Evolutionary conservation across 2,888 invertebrate genomes (phyloP), one percentile per base, ranked within the genome.

Genomic region (Microdon myrmicae): DNA sequence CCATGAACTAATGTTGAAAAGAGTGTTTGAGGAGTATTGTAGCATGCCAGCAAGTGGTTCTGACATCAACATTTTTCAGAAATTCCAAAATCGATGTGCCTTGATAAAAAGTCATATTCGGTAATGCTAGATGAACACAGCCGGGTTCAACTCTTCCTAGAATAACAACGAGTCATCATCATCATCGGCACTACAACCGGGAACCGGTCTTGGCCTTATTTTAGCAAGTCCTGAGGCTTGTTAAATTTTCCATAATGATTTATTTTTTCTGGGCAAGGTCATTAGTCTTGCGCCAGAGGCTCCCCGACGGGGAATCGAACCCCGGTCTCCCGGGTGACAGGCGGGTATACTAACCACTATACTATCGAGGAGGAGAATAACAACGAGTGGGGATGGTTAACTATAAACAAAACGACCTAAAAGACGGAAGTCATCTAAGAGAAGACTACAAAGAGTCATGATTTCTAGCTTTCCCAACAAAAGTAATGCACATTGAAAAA

Each of bases 1-100:
- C 4, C 19, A 29, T 32, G 39, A 45, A 31, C 17, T 47, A 12
- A 38, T 38, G 14, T 29, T 26, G 6, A 48, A 14, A 23, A 13
- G 25, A 26, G 9, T 26, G 9, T 26, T 26, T 26, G 26, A 26
- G 26, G 26, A 25, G 26, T 26, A 12, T 26, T 26, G 26, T 26
- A 26, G 26, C 26, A 26, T 6, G 12, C 26, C 25, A 25, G 8
- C 25, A 25, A 25, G 20, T 20, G 37, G 37, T 37, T 23, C 38
- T 38, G 38, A 38, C 13, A 38, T 38, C 14, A 10, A 38, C n/a
- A 23, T 38, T 38, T 38, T 38, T 38, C 25, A n/a, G 23, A 38
- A 38, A 7, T 38, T 38, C 14, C 19, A 38, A 38, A 23, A 13
- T 38, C 25, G 10, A n/a, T 2, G 37, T 37, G 1, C 19, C 17